Evolutionary conservation across 2,113 vertebrate species (phyloP), one percentile per base, ranked within the genome.

Genomic region (Psammodynastes pulverulentus): DNA sequence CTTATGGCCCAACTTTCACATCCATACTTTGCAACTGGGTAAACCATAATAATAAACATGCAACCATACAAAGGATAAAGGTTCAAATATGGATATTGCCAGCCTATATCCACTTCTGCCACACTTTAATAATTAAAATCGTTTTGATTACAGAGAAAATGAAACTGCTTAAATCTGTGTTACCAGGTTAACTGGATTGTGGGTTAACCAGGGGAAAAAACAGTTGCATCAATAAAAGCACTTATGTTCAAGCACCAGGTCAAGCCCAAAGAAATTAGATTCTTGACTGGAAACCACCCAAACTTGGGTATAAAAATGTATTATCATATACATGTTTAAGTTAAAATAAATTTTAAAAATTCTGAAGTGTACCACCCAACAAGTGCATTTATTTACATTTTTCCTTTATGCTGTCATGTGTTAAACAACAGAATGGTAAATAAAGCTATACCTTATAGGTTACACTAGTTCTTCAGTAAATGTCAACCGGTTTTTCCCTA

Each of bases 141-240:
- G n/a, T 24, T 89, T 92, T 86, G 87, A 89, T 86, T 89, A 85
- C 52, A 58, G 7, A 49, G 52, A 54, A 85, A 79, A n/a, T 92
- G 72, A 92, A 92, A 7, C 17, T 17, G 52, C 87, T 89, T 92
- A 56, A 58, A 49, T 49, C 52, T 56, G 45, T 62, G 72, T 89
- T 92, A 79, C 52, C 52, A 85, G 72, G 13, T 89, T 89, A 89
- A 89, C 72, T 89, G 46, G 72, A 86, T 89, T 92, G 91, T 62
- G 52, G n/a, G 23, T 89, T 85, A 85, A 92, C 21, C 21, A 58
- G 72, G 58, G 86, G 72, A 49, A 29, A 49, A 89, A 92, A 51
- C 45, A 51, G 52, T 85, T 89, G 72, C 58, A 52, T 51, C 89
- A 53, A 45, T 53, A 29, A 89, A 92, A 84, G 52, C 87, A 84